Evolutionary conservation across 1,140 invertebrate species (phyloP).

Genomic region (Panonychus citri): DNA sequence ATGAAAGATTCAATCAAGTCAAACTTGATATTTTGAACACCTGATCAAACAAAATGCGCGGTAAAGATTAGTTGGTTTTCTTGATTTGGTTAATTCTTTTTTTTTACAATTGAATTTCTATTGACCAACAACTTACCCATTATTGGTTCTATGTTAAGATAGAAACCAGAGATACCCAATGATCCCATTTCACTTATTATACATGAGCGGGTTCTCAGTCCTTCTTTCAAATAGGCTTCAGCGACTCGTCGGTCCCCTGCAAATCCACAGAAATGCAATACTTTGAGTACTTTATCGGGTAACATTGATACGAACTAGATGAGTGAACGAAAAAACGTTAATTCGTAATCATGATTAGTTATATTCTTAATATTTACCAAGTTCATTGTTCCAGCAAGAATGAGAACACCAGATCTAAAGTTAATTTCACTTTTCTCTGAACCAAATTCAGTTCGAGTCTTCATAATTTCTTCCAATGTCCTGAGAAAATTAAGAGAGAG

Average conservation of each 20-base stretch:
- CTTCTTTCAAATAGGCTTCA: background rate
- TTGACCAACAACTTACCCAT: background rate
- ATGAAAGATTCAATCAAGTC: background rate
- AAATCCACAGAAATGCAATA: background rate
- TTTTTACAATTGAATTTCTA: too few relatives aligned
- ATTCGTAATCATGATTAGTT: background rate
- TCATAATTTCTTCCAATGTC: too few relatives aligned
- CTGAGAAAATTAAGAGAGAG: too few relatives aligned
- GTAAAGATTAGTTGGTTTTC: background rate
- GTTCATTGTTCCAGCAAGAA: background rate
- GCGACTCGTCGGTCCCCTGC: background rate
- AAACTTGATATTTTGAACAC: background rate
- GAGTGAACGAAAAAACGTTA: background rate
- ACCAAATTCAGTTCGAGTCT: background rate
- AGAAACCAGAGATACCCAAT: background rate
- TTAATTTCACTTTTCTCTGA: background rate
- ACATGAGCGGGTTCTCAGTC: background rate
- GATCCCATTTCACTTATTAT: background rate
- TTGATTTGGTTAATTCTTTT: too few relatives aligned
- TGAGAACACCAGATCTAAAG: background rate
- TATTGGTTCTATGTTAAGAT: background rate
- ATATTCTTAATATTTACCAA: background rate
- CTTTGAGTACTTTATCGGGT: background rate
- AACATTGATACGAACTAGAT: background rate
- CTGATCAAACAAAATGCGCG: background rate